Conservation (phyloP, 2,888 invertebrate species). For the Dryococelus australis region DNA sequence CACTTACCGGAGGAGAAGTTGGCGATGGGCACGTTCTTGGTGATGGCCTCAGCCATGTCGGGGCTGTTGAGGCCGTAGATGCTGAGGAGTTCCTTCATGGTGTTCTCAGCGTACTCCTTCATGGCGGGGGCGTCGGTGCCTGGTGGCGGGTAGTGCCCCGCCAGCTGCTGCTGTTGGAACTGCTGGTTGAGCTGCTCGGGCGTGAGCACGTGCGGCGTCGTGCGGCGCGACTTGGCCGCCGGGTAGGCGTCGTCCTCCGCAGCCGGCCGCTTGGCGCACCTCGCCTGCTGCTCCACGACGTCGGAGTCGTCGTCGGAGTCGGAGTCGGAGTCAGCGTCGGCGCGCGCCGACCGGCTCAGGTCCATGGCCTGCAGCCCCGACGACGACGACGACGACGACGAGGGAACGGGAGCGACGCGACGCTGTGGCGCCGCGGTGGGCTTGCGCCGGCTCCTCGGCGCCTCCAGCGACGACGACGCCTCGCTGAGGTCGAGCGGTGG, state of each 20-base stretch:
- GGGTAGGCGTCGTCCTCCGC: slow-evolving; percentile 55
- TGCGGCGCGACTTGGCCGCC: slow-evolving; percentile 49
- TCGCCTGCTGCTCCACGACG: slow-evolving; percentile 47
- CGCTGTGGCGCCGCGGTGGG: slow-evolving; percentile 58
- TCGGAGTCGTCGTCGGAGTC: slow-evolving; percentile 53
- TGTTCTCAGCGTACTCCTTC: slow-evolving; percentile 79
- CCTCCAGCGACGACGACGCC: slow-evolving; percentile 34
- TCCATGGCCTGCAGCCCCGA: slow-evolving; percentile 61
- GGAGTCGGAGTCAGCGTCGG: too few relatives aligned
- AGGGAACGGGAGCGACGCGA: slow-evolving; percentile 52
- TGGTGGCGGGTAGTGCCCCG: not conserved
- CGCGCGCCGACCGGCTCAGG: slow-evolving; percentile 53
- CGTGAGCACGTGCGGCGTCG: slow-evolving; percentile 29
- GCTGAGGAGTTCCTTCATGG: slow-evolving; percentile 79
- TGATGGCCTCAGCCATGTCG: slow-evolving; percentile 74
- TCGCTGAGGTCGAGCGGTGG: slow-evolving; percentile 30
- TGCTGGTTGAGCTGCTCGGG: slow-evolving; percentile 40
- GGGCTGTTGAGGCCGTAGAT: slow-evolving; percentile 76
- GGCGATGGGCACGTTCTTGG: slow-evolving; percentile 73
- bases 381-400: slow-evolving; percentile 60
- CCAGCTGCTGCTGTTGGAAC: slow-evolving; percentile 24
- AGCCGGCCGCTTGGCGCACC: slow-evolving; percentile 42
- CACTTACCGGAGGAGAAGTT: slow-evolving; percentile 72
- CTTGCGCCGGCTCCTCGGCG: slow-evolving; percentile 55
- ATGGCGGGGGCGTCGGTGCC: slow-evolving; percentile 71